phyloP scores from a whole-genome alignment of 2,888 invertebrate species.

The Villa cingulata region DNA sequence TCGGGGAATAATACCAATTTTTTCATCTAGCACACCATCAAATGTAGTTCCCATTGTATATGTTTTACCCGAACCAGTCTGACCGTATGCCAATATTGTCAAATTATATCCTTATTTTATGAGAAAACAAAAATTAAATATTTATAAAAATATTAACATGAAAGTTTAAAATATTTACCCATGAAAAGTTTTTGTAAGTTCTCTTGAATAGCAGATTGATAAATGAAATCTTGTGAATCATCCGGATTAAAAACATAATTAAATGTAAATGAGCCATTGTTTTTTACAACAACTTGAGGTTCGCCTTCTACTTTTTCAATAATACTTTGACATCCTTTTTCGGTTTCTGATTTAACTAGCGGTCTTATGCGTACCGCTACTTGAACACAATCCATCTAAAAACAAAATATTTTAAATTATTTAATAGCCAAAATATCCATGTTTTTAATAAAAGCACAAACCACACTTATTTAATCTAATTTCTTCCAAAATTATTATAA shows the following conservation, averaged over 20 bases:
- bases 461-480: no score
- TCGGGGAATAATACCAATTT: constrained; percentile 74
- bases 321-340: constrained; percentile 61
- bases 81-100: constrained; percentile 88
- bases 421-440: no score
- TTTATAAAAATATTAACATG: no score
- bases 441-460: no score
- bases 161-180: no score
- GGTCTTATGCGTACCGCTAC: constrained; percentile 78
- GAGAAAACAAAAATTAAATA: no score
- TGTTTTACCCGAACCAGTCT: constrained; percentile 91
- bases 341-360: constrained; percentile 54
- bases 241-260: constrained; percentile 66
- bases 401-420: no score
- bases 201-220: constrained; percentile 53
- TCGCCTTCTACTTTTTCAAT: constrained; percentile 49
- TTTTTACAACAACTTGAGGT: constrained; percentile 54
- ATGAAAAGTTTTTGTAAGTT: constrained; percentile 65
- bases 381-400: constrained; percentile 32
- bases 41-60: constrained; percentile 84
- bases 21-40: constrained; percentile 44
- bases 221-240: constrained; percentile 58
- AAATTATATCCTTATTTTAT: constrained; percentile 85
- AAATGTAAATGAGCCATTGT: constrained; percentile 64
- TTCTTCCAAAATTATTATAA: no score